Conservation (phyloP, 2,797 vertebrate genomes). For the Leuciscus waleckii region DNA sequence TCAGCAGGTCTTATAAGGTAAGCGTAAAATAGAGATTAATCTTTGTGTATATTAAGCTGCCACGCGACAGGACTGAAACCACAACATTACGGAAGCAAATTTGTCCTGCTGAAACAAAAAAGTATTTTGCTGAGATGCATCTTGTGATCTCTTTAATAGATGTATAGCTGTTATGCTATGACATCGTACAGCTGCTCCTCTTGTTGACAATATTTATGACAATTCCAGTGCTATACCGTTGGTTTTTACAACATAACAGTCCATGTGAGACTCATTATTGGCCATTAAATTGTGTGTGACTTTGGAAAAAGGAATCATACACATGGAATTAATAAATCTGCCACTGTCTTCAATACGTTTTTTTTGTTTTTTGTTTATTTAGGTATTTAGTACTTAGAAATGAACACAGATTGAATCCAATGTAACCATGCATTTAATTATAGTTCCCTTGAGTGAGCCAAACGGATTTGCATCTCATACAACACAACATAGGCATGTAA, state of each 20-base stretch:
- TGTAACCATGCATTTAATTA: not conserved
- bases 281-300: conserved; percentile 18
- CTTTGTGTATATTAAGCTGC: conserved; percentile 11
- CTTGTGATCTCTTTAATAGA: not conserved
- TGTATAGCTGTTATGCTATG: conserved; percentile 22
- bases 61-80: conserved; percentile 1
- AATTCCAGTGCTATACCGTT: not conserved
- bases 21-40: conserved; percentile 8
- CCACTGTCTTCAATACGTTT: not conserved
- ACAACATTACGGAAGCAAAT: not conserved
- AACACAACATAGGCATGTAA: not conserved
- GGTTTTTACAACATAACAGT: conserved; percentile 39
- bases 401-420: not conserved
- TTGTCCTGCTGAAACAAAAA: conserved; percentile 53
- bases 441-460: not conserved
- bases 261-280: not conserved
- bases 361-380: not conserved
- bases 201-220: conserved; percentile 29
- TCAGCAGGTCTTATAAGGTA: conserved; percentile 15
- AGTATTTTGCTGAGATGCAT: conserved; percentile 49
- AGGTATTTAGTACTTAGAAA: not conserved
- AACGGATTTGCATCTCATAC: not conserved
- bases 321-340: not conserved
- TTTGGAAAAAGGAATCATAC: conserved; percentile 9
- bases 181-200: conserved; percentile 21